Evolutionary conservation across 2,797 vertebrate genomes (phyloP).

Genomic region (Calcarius lapponicus): DNA sequence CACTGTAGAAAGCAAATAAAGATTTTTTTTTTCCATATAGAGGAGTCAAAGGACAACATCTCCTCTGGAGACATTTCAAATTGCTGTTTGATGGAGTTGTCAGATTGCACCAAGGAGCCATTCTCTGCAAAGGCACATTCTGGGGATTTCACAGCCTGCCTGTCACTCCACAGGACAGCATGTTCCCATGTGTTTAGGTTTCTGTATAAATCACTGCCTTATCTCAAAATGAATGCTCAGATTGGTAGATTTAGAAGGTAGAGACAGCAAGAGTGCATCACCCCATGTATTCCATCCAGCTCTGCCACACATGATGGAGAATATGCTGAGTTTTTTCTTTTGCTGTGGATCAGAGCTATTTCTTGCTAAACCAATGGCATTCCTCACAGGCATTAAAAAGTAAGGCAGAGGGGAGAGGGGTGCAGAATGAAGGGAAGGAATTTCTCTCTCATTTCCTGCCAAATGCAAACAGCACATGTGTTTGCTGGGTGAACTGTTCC

Average conservation of each 20-base stretch:
- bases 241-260: not conserved
- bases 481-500: not conserved
- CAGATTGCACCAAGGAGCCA: not conserved
- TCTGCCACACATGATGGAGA: not conserved
- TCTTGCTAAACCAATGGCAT: not conserved
- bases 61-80: not conserved
- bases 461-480: not conserved
- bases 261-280: not conserved
- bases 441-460: not conserved
- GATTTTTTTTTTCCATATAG: fast-evolving
- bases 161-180: not conserved
- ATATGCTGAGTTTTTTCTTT: not conserved
- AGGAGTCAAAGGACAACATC: not conserved
- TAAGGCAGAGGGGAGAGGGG: not conserved
- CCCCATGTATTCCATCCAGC: not conserved
- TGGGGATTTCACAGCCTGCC: not conserved
- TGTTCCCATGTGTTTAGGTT: not conserved
- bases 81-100: conserved; percentile 29
- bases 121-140: not conserved
- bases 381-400: not conserved
- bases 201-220: not conserved
- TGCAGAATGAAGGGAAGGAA: not conserved
- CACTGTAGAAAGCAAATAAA: not conserved
- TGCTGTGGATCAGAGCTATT: not conserved
- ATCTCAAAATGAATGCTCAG: not conserved